phyloP scores from a whole-genome alignment of 2,888 invertebrate genomes.

The Drosophila kanekoi region DNA sequence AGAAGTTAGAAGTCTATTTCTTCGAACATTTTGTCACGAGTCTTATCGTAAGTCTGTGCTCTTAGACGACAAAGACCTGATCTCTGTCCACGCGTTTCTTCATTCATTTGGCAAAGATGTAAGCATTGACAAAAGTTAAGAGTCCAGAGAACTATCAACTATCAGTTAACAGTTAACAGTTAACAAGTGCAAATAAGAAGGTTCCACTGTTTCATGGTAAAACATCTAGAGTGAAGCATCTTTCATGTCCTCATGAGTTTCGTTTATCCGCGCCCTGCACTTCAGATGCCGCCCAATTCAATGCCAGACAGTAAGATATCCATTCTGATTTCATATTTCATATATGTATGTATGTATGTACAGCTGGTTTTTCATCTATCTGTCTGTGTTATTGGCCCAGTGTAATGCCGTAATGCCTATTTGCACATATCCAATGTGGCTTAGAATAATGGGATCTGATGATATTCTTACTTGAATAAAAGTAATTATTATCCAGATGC shows the following conservation, averaged over 20 bases:
- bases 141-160: no score
- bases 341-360: no score
- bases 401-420: background rate
- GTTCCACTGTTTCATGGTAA: conserved; percentile 28
- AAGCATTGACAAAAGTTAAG: background rate
- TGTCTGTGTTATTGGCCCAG: conserved; percentile 1
- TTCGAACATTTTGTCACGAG: no score
- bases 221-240: conserved; percentile 5
- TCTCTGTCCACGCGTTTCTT: background rate
- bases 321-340: conserved; percentile 31
- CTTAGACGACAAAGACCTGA: no score
- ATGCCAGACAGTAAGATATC: conserved; percentile 11
- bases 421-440: background rate
- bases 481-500: conserved; percentile 7
- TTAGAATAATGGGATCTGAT: background rate
- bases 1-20: no score
- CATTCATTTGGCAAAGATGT: background rate
- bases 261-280: conserved; percentile 36
- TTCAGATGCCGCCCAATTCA: conserved; percentile 21
- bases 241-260: conserved; percentile 32
- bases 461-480: background rate
- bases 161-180: no score
- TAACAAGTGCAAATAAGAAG: background rate
- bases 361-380: background rate
- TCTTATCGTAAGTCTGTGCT: no score